These are phyloP conservation scores for Microtus ochrogaster DNA, from an alignment of 2,113 vertebrate species.

Conservation along the genomic window DNA sequence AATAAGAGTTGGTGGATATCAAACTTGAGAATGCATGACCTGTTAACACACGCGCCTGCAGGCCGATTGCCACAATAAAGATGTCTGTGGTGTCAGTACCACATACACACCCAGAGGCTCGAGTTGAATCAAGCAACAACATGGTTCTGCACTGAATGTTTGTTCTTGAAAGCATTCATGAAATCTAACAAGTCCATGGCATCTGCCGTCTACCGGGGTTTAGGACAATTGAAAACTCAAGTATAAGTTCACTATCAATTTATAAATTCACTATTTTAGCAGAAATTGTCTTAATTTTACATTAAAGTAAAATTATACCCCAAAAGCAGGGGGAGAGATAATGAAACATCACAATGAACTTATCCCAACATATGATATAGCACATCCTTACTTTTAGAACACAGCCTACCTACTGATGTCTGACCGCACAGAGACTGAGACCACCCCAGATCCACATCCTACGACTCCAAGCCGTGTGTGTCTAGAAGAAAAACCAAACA, in stretches of 20 bases:
- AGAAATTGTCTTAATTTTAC: not conserved
- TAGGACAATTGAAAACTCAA: not conserved
- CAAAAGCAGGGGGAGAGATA: not conserved
- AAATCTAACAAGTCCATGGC: not conserved
- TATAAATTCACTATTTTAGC: not conserved
- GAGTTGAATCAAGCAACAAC: not conserved
- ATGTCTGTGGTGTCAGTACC: not conserved
- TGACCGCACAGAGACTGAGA: constrained; percentile 67
- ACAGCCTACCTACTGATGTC: not conserved
- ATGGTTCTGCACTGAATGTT: not conserved
- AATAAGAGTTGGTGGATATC: not conserved
- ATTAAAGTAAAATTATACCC: not conserved
- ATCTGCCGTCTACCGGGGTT: not conserved
- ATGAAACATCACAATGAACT: not conserved
- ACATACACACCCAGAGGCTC: not conserved
- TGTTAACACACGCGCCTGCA: not conserved
- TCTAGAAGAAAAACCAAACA: constrained; percentile 73
- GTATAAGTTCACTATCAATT: not conserved
- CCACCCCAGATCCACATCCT: constrained; percentile 60
- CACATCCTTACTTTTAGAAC: constrained; percentile 1
- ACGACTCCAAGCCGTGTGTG: constrained; percentile 32
- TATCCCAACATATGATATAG: not conserved
- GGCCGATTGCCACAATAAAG: not conserved
- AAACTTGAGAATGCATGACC: not conserved
- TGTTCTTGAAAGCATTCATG: not conserved